These are phyloP conservation scores for Micromussa lordhowensis DNA, from an alignment of 92 coral and sea anemone species.

Conservation along the genomic window DNA sequence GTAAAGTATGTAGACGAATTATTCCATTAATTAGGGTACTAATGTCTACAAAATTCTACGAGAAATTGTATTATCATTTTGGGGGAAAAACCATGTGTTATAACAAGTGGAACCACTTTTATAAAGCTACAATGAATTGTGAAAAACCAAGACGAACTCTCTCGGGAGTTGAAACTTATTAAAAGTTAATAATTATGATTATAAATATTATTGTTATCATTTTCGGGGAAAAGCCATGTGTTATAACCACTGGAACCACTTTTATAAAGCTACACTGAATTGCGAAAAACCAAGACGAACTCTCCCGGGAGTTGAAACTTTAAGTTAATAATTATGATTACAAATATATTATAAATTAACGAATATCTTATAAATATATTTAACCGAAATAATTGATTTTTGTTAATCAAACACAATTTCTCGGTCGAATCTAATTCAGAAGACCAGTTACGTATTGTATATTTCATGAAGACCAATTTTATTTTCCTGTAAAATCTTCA, in stretches of 20 bases:
- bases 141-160: not conserved
- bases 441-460: not conserved
- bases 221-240: not conserved
- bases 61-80: not conserved
- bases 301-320: constrained; percentile 3
- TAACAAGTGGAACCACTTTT: not conserved
- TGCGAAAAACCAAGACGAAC: not conserved
- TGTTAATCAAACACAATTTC: not conserved
- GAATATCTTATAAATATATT: not conserved
- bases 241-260: not conserved
- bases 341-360: not conserved
- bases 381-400: too few relatives aligned
- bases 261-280: not conserved
- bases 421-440: not conserved
- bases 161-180: not conserved
- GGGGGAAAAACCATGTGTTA: not conserved
- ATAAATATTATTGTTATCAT: too few relatives aligned
- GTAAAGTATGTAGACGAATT: too few relatives aligned
- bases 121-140: not conserved
- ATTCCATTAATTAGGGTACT: too few relatives aligned
- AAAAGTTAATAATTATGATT: not conserved
- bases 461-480: not conserved
- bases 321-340: not conserved
- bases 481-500: not conserved
- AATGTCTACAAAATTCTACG: too few relatives aligned